phyloP scores from a whole-genome alignment of 2,113 vertebrate genomes.

The Clarias gariepinus region DNA sequence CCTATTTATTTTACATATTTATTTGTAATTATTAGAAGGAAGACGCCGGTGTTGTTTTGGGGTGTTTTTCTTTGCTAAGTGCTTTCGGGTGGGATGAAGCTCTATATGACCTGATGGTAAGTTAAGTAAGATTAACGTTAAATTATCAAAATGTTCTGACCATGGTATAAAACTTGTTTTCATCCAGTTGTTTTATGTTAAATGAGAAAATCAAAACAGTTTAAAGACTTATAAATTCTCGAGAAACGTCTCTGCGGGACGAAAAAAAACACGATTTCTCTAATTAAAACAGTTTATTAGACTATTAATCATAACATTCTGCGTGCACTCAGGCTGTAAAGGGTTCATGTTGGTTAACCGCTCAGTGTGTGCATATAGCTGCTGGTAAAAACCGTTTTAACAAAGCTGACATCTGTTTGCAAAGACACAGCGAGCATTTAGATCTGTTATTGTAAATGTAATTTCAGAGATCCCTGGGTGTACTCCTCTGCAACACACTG shows the following conservation, averaged over 20 bases:
- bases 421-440: background rate
- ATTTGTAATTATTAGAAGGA: background rate
- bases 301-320: background rate
- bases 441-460: background rate
- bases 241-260: background rate
- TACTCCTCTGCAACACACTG: conserved; percentile 1
- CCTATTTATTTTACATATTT: background rate
- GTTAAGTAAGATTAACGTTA: background rate
- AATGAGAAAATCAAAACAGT: background rate
- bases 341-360: background rate
- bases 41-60: background rate
- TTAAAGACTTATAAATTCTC: background rate
- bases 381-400: background rate
- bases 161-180: background rate
- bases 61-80: background rate
- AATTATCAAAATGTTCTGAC: background rate
- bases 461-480: background rate
- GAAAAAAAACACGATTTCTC: background rate
- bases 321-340: background rate
- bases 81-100: conserved; percentile 5
- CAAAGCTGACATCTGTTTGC: conserved; percentile 14
- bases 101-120: conserved; percentile 25
- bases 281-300: background rate
- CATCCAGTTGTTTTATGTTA: background rate
- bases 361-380: background rate